Evolutionary conservation across 1,140 invertebrate genomes (phyloP), one percentile per base, ranked within the genome.

Genomic region (Periplaneta americana): DNA sequence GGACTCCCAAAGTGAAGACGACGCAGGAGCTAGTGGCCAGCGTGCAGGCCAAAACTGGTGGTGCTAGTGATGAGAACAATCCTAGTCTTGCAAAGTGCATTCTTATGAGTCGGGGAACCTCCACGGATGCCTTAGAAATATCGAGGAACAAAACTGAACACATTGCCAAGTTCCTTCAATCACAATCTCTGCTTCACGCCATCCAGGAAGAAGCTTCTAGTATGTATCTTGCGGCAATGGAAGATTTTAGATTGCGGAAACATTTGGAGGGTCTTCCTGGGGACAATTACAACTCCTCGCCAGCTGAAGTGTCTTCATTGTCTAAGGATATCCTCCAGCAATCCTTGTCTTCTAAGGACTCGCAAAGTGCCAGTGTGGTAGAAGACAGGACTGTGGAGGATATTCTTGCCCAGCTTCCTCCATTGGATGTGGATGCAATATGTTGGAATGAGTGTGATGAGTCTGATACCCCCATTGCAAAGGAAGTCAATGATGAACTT

Each of bases 21-120:
- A 96, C 95, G 33, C 94, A 95, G 84, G 94, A 97, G 86, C 86
- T 97, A 31, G 90, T 96, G 79, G 94, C 94, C 57, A 93, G 95
- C 85, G 89, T 96, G 81, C 93, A 95, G 86, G 93, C 90, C 83
- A 88, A 84, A 85, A 34, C 84, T 82, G 76, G 48, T n/a, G 22
- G 48, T 66, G 48, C 48, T 66, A 66, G 48, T 66, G 48, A n/a
- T n/a, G 83, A 84, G 80, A 86, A 83, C 78, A 85, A 84, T 83
- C 83, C 78, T 75, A 83, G 81, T 79, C 75, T 83, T 33, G 75
- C 82, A 31, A 85, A 85, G 84, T 89, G 74, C 85, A 85, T 84
- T 57, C 32, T 81, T 78, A 34, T 34, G 28, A 48, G 39, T 80
- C 79, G 39, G 31, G 79, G 79, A 34, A 66, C 34, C 17, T 32